Conservation (phyloP, 2,113 vertebrate species). For the Mobula birostris region DNA sequence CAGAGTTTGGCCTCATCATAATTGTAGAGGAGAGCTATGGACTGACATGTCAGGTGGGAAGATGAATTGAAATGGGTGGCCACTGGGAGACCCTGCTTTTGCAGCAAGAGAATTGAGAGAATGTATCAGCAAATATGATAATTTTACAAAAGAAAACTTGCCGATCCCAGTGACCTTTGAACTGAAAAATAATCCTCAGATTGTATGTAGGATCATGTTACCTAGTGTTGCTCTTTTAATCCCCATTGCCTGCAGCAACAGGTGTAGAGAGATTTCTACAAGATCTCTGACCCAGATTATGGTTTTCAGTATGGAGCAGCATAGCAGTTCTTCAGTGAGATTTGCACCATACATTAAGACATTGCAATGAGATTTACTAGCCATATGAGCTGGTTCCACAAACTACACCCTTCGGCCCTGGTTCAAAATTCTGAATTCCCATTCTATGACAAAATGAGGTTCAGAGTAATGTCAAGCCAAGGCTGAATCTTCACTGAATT, state of each 20-base stretch:
- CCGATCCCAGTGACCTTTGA: neutral
- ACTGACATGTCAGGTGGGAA: no score
- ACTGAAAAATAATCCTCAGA: neutral
- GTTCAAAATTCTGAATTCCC: neutral
- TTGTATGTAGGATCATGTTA: neutral
- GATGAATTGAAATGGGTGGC: no score
- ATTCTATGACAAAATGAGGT: no score
- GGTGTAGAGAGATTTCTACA: neutral
- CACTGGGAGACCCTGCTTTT: no score
- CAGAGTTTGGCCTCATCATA: no score
- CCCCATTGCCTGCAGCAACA: neutral
- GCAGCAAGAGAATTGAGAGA: neutral
- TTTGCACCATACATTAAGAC: neutral
- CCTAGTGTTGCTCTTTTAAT: neutral
- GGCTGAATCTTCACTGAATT: neutral
- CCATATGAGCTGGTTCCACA: neutral
- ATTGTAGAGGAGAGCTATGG: no score
- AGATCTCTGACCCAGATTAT: neutral
- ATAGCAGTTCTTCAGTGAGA: neutral
- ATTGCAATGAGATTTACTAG: neutral
- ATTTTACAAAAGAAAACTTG: neutral
- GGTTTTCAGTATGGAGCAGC: neutral
- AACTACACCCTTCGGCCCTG: neutral
- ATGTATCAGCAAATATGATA: neutral
- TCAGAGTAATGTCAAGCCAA: neutral